Conservation (phyloP, 2,113 vertebrate species). For the Furnarius figulus region DNA sequence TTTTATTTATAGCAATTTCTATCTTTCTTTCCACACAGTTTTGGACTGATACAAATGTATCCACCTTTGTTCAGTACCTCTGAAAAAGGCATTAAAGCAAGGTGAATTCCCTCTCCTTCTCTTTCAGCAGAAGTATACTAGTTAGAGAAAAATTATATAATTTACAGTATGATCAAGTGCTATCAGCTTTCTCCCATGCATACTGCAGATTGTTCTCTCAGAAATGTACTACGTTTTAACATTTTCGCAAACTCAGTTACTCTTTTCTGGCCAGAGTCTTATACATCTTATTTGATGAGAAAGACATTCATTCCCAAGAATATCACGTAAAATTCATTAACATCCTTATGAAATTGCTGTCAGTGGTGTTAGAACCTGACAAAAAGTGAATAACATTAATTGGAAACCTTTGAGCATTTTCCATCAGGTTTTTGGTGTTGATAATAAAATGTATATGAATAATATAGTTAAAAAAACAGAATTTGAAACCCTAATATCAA, state of each 20-base stretch:
- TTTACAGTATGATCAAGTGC: slow-evolving; percentile 22
- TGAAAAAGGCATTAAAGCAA: neutral
- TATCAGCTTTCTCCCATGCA: neutral
- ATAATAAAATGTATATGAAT: neutral
- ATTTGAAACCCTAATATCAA: neutral
- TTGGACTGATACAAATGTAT: neutral
- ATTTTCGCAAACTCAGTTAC: slow-evolving; percentile 25
- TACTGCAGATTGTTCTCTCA: neutral
- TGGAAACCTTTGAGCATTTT: neutral
- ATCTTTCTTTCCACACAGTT: neutral
- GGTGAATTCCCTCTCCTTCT: neutral
- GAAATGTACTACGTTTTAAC: neutral
- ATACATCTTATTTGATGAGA: slow-evolving; percentile 1
- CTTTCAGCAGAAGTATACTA: neutral
- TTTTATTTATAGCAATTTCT: slow-evolving; percentile 13
- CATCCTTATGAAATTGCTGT: slow-evolving; percentile 6
- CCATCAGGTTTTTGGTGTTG: neutral
- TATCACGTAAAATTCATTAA: slow-evolving; percentile 51
- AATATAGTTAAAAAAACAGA: neutral
- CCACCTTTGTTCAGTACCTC: neutral
- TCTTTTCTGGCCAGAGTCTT: neutral
- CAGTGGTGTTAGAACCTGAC: neutral
- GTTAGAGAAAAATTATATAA: neutral
- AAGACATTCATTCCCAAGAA: neutral
- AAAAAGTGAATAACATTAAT: neutral